Evolutionary conservation across 2,113 vertebrate genomes (phyloP), one percentile per base, ranked within the genome.

Genomic region (Bettongia penicillata): DNA sequence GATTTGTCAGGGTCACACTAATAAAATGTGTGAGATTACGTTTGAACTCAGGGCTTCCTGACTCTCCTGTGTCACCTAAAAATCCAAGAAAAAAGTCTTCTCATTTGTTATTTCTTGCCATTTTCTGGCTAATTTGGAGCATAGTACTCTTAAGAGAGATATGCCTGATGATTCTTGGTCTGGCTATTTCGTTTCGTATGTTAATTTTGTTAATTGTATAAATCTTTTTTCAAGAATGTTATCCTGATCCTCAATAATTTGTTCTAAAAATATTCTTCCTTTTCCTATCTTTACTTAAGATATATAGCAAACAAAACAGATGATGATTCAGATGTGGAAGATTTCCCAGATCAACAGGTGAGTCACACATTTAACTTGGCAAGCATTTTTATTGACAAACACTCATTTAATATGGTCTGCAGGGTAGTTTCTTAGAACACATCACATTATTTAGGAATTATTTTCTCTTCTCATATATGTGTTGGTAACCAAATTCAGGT

Each of bases 261-360:
- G 48, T 51, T 24, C 31, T 90, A 14, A 84, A 50, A 31, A 90
- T 51, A 28, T 23, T 43, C 14, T 14, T 50, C 48, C 26, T 84
- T 91, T 61, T 94, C 7, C 8, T 92, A 51, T 97, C 55, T 93
- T 96, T 96, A 6, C 49, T 95, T 77, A 95, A 98, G 99, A 57
- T 98, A 98, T 0, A 95, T 92, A 94, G 98, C 98, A 98, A 99
- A 98, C 95, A 92, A 61, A 95, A 98, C 99, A 51, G 99, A 98
- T 92, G 98, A 98, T 51, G 98, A 98, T n/a, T 99, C 99, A 25
- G 98, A 99, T 97, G 98, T 95, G 91, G 99, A 99, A 23, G 98
- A 98, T 90, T 91, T 98, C 89, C 95, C 97, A 91, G 99, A 99
- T 89, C 98, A 98, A 90, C 97, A 99, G 93, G 99, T 99, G 98